Base-by-base conservation (phyloP, 2,797 vertebrate species). In the Varecia variegata region DNA sequence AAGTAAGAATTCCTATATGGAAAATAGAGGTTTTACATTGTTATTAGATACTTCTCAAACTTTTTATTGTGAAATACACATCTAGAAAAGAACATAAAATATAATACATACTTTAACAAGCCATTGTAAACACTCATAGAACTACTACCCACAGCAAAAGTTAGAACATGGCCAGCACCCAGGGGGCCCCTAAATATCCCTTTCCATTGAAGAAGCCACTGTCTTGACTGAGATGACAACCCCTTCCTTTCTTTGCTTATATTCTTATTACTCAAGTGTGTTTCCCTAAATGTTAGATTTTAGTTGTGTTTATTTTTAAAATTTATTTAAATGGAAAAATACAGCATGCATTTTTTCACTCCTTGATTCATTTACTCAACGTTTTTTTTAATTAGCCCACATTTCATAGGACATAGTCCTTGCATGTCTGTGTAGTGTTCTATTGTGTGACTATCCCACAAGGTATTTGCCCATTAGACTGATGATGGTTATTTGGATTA, bases 141-240 rank as follows among this genome's bases (percentile, higher is more conserved):
- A 45, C 54, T 40, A 10, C 32, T 35, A 67, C 3, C 45, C 50
- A 27, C 10, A 35, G 60, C 4, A 43, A 45, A n/a, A 65, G 18
- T n/a, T 3, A 27, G 11, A 30, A 9, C 21, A 5, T 7, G 17
- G 30, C 18, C 3, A 5, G 25, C 3, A 32, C 21, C 4, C 27
- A 1, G 12, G 11, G 5, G 25, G 0, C 38, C 13, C 47, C 20
- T 38, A 6, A 35, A 14, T 15, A 12, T 15, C 5, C 1, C 18
- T 82, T 43, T 38, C 52, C 10, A 0, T 18, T 8, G 5, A 58
- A 0, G 21, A 11, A 45, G 3, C 25, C 47, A 35, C 20, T 2
- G 10, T 4, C 65, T 21, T 14, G 32, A 43, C 11, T 35, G 12
- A 1, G 1, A 11, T 10, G 27, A 1, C 5, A 27, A 23, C 2